phyloP scores from a whole-genome alignment of 2,113 vertebrate genomes.

The Semnornis frantzii region DNA sequence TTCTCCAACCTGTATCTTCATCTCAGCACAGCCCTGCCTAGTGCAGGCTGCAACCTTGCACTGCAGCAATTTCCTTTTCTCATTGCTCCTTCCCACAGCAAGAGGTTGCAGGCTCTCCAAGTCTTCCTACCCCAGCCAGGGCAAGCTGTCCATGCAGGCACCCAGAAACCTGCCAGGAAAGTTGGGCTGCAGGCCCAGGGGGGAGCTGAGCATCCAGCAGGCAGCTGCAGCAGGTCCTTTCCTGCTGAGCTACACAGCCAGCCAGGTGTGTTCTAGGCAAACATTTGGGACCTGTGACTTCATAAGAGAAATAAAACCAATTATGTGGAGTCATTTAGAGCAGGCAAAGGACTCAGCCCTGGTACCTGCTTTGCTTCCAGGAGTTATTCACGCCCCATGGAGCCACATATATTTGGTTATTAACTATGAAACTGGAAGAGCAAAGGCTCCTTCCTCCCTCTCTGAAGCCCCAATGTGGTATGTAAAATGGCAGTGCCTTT shows the following conservation, averaged over 20 bases:
- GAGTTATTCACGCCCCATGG: slow-evolving; percentile 30
- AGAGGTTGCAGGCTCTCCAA: not conserved
- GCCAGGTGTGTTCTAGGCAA: not conserved
- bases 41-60: not conserved
- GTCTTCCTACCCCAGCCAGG: not conserved
- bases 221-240: rapidly evolving
- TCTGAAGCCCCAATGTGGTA: not conserved
- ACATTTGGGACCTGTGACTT: not conserved
- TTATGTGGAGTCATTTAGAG: not conserved
- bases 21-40: rapidly evolving
- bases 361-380: not conserved
- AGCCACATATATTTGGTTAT: slow-evolving; percentile 57
- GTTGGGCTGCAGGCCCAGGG: not conserved
- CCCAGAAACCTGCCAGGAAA: not conserved
- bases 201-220: not conserved
- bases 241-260: not conserved
- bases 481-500: slow-evolving; percentile 7
- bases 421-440: slow-evolving; percentile 10
- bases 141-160: not conserved
- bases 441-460: not conserved
- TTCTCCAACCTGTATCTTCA: too few species aligned
- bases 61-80: not conserved
- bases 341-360: slow-evolving; percentile 12
- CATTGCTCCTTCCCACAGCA: not conserved
- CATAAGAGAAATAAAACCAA: not conserved